Conservation (phyloP, 2,888 invertebrate species). For the Chirona hameri region DNA sequence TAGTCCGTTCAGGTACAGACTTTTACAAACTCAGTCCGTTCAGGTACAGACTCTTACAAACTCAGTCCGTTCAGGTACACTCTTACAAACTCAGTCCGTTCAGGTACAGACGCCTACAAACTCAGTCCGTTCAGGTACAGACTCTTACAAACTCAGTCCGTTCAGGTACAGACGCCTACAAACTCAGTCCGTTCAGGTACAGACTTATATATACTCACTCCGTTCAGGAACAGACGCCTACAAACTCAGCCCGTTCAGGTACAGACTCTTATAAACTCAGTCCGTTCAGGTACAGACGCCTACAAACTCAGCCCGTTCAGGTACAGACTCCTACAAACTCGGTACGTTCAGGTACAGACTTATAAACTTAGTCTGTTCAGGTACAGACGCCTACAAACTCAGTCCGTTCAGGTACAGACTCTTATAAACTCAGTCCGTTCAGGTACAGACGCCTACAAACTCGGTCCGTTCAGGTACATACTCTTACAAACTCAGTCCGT, state of each 20-base stretch:
- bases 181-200: constrained; percentile 31
- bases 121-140: constrained; percentile 32
- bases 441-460: constrained; percentile 30
- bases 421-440: constrained; percentile 33
- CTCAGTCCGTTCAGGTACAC: constrained; percentile 32
- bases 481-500: constrained; percentile 33
- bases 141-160: constrained; percentile 33
- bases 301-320: constrained; percentile 33
- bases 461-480: constrained; percentile 32
- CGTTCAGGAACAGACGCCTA: constrained; percentile 31
- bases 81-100: constrained; percentile 33
- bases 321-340: constrained; percentile 31
- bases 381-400: constrained; percentile 30
- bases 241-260: constrained; percentile 32
- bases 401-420: constrained; percentile 32
- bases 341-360: constrained; percentile 31
- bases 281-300: constrained; percentile 31
- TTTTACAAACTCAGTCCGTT: constrained; percentile 33
- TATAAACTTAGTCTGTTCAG: constrained; percentile 33
- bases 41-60: constrained; percentile 30
- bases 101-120: constrained; percentile 30
- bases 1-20: constrained; percentile 32
- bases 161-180: constrained; percentile 32
- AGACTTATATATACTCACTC: constrained; percentile 32
- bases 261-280: constrained; percentile 31